A percentile compares a stretch with the other conserved stretches of the same genome.
Conservation (phyloP, 2,888 invertebrate genomes). For the Drosophila paramelanica region DNA sequence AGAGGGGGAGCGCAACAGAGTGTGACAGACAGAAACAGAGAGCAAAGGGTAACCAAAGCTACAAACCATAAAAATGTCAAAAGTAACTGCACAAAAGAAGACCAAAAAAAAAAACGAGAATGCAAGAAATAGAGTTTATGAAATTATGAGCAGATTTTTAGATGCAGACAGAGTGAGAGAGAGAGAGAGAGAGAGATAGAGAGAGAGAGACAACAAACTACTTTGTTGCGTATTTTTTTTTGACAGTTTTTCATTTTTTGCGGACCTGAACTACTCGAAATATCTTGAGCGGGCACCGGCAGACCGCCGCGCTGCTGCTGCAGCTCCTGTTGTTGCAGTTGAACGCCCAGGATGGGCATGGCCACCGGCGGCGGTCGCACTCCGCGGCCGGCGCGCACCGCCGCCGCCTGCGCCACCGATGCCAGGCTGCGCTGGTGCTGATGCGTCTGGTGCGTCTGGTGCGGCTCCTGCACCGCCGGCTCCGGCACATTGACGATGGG, state of each 20-base stretch:
- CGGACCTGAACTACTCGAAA: constrained; percentile 85
- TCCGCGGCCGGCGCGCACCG: constrained; percentile 76
- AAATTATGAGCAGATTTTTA: constrained; percentile 48
- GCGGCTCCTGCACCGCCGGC: constrained; percentile 59
- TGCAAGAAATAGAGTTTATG: constrained; percentile 43
- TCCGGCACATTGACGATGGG: constrained; percentile 84
- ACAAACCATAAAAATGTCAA: constrained; percentile 63
- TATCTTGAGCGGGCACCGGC: constrained; percentile 86
- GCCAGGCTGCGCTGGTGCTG: constrained; percentile 70
- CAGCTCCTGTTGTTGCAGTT: constrained; percentile 84
- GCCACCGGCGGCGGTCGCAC: constrained; percentile 82
- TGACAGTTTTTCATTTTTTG: constrained; percentile 57
- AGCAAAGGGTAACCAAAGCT: constrained; percentile 43
- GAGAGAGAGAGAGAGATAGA: constrained; percentile 40
- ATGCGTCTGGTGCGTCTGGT: constrained; percentile 36
- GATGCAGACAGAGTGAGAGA: constrained; percentile 27
- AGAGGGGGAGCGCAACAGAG: constrained; percentile 16
- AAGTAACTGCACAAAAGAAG: constrained; percentile 38
- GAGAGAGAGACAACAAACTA: constrained; percentile 62
- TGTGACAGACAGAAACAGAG: constrained; percentile 20
- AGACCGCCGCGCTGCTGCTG: constrained; percentile 85
- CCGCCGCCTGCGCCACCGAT: constrained; percentile 73
- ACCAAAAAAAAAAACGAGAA: constrained; percentile 14
- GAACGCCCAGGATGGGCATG: constrained; percentile 82
- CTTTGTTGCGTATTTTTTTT: constrained; percentile 56